Percentiles rank a stretch among this genome's conserved stretches.
These are phyloP conservation scores for Cephus pygmeus DNA, from an alignment of 2,888 invertebrate genomes.

Conservation along the genomic window DNA sequence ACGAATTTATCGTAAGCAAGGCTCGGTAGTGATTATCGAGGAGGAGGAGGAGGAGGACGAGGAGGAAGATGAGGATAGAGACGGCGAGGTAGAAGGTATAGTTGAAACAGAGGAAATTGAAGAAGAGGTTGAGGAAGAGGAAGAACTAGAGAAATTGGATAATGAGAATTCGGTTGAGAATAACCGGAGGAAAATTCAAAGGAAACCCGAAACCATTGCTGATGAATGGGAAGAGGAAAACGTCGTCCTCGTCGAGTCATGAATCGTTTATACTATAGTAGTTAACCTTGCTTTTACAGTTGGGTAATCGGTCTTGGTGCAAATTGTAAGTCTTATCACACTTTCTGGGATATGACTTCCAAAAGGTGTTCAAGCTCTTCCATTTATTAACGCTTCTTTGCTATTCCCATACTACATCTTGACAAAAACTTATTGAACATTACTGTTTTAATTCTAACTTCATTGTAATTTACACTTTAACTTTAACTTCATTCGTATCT, in stretches of 20 bases:
- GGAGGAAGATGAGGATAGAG: constrained; percentile 24
- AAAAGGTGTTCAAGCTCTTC: neutral
- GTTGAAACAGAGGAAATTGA: constrained; percentile 13
- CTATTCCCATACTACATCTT: neutral
- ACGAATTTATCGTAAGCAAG: neutral
- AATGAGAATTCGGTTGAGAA: constrained; percentile 74
- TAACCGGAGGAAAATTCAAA: constrained; percentile 18
- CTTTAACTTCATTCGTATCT: neutral
- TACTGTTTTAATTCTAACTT: neutral
- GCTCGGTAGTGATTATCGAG: constrained; percentile 56
- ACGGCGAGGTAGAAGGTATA: neutral
- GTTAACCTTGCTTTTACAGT: neutral
- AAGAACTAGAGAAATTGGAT: constrained; percentile 69
- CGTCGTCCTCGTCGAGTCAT: constrained; percentile 34
- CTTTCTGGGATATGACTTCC: neutral
- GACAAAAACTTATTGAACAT: neutral
- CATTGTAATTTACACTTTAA: neutral
- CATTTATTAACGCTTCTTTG: neutral
- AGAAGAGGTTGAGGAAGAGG: constrained; percentile 7
- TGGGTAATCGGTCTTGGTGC: neutral
- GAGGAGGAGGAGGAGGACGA: constrained; percentile 50
- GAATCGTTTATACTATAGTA: constrained; percentile 16
- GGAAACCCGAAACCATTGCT: constrained; percentile 37
- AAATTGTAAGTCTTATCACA: neutral
- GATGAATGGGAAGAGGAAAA: constrained; percentile 56